A percentile compares a stretch with the other conserved stretches of the same genome.
Conservation (phyloP, 2,113 vertebrate species). For the Peromyscus polionotus region DNA sequence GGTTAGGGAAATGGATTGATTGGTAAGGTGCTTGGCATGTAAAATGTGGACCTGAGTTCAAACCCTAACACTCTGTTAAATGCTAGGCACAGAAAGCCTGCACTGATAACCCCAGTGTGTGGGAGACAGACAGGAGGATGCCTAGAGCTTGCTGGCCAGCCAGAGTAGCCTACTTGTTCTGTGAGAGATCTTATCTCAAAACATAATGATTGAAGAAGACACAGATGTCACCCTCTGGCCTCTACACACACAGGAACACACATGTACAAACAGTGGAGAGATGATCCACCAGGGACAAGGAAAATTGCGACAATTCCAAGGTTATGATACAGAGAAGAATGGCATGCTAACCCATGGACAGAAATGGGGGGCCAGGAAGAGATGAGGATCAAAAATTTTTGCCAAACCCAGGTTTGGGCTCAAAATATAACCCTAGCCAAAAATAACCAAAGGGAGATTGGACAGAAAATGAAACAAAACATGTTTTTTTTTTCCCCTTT, state of each 20-base stretch:
- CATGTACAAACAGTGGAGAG: background rate
- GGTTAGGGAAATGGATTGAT: background rate
- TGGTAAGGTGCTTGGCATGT: background rate
- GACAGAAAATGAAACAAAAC: background rate
- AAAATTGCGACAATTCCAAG: background rate
- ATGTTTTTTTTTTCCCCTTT: background rate
- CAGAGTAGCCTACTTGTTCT: background rate
- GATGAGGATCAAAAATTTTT: background rate
- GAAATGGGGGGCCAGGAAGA: background rate
- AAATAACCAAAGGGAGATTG: background rate
- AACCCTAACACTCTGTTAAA: background rate
- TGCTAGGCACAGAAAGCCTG: background rate
- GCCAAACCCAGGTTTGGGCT: background rate
- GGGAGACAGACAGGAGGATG: background rate
- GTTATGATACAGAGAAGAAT: background rate
- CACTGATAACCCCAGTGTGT: background rate
- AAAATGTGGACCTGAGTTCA: background rate
- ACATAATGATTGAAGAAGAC: background rate
- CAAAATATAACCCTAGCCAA: background rate
- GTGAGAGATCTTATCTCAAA: background rate
- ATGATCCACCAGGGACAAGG: too few relatives aligned
- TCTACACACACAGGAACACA: background rate
- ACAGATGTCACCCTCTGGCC: background rate
- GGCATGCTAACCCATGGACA: background rate
- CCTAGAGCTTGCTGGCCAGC: background rate